phyloP scores from a whole-genome alignment of 2,888 invertebrate genomes.

The Dysmachus trigonus region DNA sequence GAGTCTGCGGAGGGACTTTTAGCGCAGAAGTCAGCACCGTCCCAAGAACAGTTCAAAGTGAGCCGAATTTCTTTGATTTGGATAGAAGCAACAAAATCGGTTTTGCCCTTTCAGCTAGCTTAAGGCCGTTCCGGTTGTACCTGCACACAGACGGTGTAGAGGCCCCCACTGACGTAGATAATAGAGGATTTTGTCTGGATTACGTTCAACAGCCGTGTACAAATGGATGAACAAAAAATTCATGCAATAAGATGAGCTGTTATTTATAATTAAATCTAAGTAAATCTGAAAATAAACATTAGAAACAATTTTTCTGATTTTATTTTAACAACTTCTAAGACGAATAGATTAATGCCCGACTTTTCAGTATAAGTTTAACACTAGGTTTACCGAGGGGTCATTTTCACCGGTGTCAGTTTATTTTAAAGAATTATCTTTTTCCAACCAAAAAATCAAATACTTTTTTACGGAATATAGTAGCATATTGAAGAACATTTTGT shows the following conservation, averaged over 20 bases:
- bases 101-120: constrained; percentile 70
- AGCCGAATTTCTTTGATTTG: constrained; percentile 59
- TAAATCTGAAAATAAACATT: neutral
- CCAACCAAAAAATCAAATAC: too few relatives aligned
- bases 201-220: constrained; percentile 88
- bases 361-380: too few relatives aligned
- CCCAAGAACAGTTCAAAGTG: constrained; percentile 77
- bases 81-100: neutral
- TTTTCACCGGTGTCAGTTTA: too few relatives aligned
- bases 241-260: neutral
- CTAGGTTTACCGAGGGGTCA: too few relatives aligned
- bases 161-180: constrained; percentile 77
- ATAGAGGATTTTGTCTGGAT: constrained; percentile 84
- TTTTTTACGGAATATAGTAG: too few relatives aligned
- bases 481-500: too few relatives aligned
- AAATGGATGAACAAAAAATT: constrained; percentile 62
- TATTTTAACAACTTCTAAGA: too few relatives aligned
- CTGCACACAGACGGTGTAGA: constrained; percentile 83
- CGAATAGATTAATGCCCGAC: too few relatives aligned
- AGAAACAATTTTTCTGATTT: neutral
- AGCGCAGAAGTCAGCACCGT: constrained; percentile 76
- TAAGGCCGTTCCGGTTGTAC: constrained; percentile 80
- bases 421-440: too few relatives aligned
- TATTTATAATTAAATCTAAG: neutral
- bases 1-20: constrained; percentile 84